A percentile compares a stretch with the other conserved stretches of the same genome.
Evolutionary conservation across 2,888 invertebrate species (phyloP).

Genomic region (Dasysyrphus albostriatus): DNA sequence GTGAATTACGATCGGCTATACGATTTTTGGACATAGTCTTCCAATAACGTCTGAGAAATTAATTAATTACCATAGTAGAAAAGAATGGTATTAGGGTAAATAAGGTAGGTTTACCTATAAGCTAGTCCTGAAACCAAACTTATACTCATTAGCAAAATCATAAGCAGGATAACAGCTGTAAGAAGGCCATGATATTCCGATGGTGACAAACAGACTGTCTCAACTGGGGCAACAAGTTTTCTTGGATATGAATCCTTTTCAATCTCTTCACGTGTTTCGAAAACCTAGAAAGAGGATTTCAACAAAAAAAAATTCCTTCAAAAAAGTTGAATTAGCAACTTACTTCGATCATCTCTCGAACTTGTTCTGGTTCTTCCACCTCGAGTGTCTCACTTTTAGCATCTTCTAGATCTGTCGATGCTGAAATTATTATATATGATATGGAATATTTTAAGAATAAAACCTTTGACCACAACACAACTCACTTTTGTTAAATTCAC

Average conservation of each 20-base stretch:
- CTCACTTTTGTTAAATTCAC: conserved; percentile 79
- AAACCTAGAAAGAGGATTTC: conserved; percentile 86
- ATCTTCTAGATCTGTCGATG: conserved; percentile 60
- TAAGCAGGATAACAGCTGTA: conserved; percentile 90
- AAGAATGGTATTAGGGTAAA: neutral
- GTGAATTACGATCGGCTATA: conserved; percentile 84
- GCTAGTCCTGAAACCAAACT: conserved; percentile 90
- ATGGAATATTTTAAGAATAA: neutral
- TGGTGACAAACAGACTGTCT: conserved; percentile 91
- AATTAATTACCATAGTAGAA: neutral
- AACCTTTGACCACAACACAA: neutral
- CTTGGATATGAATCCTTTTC: conserved; percentile 87
- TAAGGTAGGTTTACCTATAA: conserved; percentile 86
- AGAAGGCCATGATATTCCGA: conserved; percentile 94
- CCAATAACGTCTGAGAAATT: conserved; percentile 88
- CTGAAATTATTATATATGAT: conserved; percentile 29
- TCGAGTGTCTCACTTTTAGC: conserved; percentile 77
- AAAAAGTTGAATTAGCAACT: conserved; percentile 1
- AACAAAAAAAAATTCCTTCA: neutral
- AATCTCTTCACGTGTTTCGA: conserved; percentile 90
- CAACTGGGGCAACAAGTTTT: conserved; percentile 87
- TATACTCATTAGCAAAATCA: conserved; percentile 90
- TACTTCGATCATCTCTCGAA: conserved; percentile 95
- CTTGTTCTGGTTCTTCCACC: conserved; percentile 88
- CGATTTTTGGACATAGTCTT: conserved; percentile 90